A percentile compares a stretch with the other conserved stretches of the same genome.
Conservation (phyloP, 2,797 vertebrate species). For the Pteropus rufus region DNA sequence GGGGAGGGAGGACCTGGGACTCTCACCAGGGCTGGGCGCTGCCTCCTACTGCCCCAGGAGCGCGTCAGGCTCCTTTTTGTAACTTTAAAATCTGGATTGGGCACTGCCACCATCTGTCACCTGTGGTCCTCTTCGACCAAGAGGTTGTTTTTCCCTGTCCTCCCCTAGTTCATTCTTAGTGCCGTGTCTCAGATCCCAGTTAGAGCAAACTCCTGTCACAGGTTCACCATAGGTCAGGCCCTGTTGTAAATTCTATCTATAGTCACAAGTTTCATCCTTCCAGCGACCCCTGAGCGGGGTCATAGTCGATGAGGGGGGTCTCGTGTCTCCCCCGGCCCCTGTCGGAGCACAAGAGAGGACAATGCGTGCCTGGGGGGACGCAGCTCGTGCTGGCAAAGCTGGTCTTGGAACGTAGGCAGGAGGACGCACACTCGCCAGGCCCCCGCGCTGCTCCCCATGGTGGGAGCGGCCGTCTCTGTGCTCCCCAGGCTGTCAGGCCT, state of each 20-base stretch:
- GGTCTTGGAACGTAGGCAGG: too few species aligned
- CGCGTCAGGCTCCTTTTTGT: neutral
- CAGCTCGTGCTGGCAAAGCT: neutral
- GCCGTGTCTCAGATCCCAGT: neutral
- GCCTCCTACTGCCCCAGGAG: neutral
- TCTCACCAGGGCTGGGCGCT: fast-evolving
- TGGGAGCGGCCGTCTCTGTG: too few species aligned
- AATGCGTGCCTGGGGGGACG: fast-evolving
- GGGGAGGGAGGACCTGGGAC: neutral
- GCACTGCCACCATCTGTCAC: neutral
- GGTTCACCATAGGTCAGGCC: neutral
- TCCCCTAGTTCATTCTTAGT: too few species aligned
- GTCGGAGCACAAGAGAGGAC: neutral
- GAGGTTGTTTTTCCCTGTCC: neutral
- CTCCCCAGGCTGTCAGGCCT: neutral
- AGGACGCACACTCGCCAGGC: neutral
- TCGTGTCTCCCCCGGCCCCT: neutral
- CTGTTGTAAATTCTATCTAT: neutral
- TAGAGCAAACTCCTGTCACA: neutral
- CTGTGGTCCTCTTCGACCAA: neutral
- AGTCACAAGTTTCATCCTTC: neutral
- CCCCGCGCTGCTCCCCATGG: neutral
- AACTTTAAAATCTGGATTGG: neutral
- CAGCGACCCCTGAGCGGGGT: neutral
- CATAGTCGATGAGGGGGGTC: fast-evolving